These are phyloP conservation scores for Pangasianodon hypophthalmus DNA, from an alignment of 2,113 vertebrate species.

Conservation along the genomic window DNA sequence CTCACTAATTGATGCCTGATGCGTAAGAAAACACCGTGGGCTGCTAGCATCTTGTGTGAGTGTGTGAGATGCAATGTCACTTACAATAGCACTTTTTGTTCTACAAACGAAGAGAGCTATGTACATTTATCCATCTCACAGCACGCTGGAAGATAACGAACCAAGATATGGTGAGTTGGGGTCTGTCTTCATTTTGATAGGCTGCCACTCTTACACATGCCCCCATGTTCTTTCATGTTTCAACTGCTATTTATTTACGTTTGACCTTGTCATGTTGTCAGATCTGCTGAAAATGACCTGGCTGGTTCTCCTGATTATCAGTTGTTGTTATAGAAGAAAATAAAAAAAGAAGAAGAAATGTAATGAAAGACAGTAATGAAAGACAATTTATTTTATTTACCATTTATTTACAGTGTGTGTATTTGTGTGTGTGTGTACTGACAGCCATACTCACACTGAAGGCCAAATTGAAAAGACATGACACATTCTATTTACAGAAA, in stretches of 20 bases:
- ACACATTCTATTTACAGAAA: neutral
- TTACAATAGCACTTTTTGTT: neutral
- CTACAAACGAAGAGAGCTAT: neutral
- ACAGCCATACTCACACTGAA: neutral
- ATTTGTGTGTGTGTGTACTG: neutral
- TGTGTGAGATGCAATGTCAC: conserved; percentile 9
- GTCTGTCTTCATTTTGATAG: conserved; percentile 34
- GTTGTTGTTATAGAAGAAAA: neutral
- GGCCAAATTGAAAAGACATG: conserved; percentile 23
- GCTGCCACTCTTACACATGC: neutral
- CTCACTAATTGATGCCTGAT: conserved; percentile 41
- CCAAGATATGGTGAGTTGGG: conserved; percentile 13
- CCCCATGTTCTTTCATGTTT: neutral
- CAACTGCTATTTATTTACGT: neutral
- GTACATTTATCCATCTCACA: neutral
- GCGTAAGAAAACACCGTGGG: conserved; percentile 39
- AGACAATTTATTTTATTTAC: neutral
- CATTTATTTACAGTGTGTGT: neutral
- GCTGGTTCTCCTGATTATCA: neutral
- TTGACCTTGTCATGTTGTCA: conserved; percentile 21
- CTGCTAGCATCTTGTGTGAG: neutral
- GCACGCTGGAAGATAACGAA: neutral
- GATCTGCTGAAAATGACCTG: neutral
- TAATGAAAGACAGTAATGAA: neutral
- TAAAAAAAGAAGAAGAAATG: neutral